Evolutionary conservation across 2,113 vertebrate species (phyloP).

Genomic region (Thryonomys swinderianus): DNA sequence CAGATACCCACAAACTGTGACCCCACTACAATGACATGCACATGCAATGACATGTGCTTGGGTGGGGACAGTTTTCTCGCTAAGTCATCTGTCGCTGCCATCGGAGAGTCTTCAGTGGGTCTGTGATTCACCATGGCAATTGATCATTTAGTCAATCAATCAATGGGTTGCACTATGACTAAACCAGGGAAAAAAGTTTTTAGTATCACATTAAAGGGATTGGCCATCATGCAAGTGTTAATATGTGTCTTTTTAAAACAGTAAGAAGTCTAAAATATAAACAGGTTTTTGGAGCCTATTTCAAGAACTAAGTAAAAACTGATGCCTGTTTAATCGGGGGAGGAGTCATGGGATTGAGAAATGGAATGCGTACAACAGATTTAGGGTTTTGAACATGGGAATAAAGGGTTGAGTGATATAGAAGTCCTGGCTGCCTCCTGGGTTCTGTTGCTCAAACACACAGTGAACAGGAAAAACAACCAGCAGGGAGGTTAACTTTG

Average conservation of each 20-base stretch:
- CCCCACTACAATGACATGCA: neutral
- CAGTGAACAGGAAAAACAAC: neutral
- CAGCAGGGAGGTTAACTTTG: neutral
- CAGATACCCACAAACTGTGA: neutral
- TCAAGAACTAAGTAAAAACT: neutral
- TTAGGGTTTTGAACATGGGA: neutral
- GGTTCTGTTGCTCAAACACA: neutral
- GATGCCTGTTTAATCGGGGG: neutral
- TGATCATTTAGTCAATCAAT: neutral
- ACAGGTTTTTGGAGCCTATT: neutral
- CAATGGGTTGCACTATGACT: neutral
- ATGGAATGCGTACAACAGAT: neutral
- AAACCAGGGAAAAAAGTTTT: neutral
- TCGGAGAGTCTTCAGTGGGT: neutral
- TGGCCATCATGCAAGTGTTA: neutral
- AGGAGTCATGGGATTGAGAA: neutral
- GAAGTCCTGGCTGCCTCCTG: neutral
- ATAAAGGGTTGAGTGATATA: neutral
- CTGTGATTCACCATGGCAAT: neutral
- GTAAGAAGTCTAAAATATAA: constrained; percentile 21
- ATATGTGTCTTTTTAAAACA: neutral
- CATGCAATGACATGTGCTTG: neutral
- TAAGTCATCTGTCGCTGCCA: neutral
- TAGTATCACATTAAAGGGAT: neutral
- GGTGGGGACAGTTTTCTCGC: neutral